Evolutionary conservation across 2,888 invertebrate species (phyloP), one percentile per base, ranked within the genome.

Genomic region (Hydriomena furcata): DNA sequence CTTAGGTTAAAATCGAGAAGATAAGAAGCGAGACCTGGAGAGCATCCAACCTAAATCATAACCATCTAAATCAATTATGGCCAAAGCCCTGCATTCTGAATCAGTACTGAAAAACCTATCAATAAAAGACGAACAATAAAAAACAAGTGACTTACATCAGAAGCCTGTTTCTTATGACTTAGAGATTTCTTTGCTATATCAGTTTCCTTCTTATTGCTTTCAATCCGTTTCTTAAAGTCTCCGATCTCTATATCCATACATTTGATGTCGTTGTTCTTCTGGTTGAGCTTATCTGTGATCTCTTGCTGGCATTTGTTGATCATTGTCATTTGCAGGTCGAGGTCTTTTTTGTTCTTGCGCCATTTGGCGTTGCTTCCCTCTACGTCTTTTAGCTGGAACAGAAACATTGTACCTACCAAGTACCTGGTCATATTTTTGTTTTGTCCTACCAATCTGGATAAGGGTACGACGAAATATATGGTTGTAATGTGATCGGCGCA

Each of bases 301-400:
- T 85, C 83, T 46, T 71, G 57, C 2, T 68, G 66, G 43, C 68
- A 71, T 55, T 81, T 82, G 5, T 65, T 60, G 6, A 86, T 41
- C 25, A 60, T 73, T n/a, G 47, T 54, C 31, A 81, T 21, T 71
- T 87, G 70, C 5, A 66, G 61, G 55, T 87, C 85, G 20, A 87
- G 46, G 23, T 87, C 84, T 59, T 79, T 82, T 41, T 76, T 81
- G 43, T 74, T 80, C 58, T 77, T 81, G 0, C 82, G 79, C 87
- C 87, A 89, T 65, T 83, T 86, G 3, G 48, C 57, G 21, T 63
- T 59, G 55, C 76, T 83, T 10, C 44, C 35, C 49, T 88, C 87
- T 24, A 78, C 63, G 55, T 79, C 74, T 55, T 69, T 75, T 5
- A 84, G 52, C 88, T 89, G 41, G n/a, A 45, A 27, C 6, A 21